Evolutionary conservation across 2,888 invertebrate species (phyloP).

Genomic region (Troides aeacus): DNA sequence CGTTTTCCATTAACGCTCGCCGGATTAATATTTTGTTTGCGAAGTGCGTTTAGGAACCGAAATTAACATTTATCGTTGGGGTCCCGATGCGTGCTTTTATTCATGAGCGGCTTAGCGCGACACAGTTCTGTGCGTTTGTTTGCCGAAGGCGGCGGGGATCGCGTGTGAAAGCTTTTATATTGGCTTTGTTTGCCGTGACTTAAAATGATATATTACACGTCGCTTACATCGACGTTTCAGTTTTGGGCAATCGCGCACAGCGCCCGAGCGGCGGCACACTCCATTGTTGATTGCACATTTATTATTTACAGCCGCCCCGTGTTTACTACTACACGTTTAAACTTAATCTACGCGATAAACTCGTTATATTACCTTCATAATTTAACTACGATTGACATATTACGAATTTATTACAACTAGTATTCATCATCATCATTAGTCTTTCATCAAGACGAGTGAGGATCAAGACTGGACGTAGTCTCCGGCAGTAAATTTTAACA

Average conservation of each 20-base stretch:
- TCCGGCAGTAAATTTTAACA: no score
- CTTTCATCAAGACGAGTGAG: no score
- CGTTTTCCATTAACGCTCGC: slow-evolving; percentile 76
- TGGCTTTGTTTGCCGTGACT: slow-evolving; percentile 74
- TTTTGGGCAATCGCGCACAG: slow-evolving; percentile 62
- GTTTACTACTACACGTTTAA: no score
- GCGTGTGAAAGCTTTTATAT: slow-evolving; percentile 77
- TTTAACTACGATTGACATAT: no score
- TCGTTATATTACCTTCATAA: no score
- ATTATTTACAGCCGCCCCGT: no score
- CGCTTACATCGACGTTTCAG: slow-evolving; percentile 71
- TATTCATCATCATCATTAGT: no score
- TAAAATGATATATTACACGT: slow-evolving; percentile 77
- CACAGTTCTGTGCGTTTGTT: slow-evolving; percentile 76
- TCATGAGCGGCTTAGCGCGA: slow-evolving; percentile 76
- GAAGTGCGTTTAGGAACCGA: slow-evolving; percentile 72
- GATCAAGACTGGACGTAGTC: no score
- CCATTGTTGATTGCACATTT: no score
- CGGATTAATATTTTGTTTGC: slow-evolving; percentile 79
- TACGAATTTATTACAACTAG: no score
- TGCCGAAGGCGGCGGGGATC: slow-evolving; percentile 68
- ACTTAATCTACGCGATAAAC: no score
- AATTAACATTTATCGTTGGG: slow-evolving; percentile 79
- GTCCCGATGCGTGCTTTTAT: slow-evolving; percentile 75
- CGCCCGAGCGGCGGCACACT: slow-evolving; percentile 38